Percentiles rank a stretch among this genome's conserved stretches.
phyloP scores from a whole-genome alignment of 2,888 invertebrate species.

The Tigriopus californicus region DNA sequence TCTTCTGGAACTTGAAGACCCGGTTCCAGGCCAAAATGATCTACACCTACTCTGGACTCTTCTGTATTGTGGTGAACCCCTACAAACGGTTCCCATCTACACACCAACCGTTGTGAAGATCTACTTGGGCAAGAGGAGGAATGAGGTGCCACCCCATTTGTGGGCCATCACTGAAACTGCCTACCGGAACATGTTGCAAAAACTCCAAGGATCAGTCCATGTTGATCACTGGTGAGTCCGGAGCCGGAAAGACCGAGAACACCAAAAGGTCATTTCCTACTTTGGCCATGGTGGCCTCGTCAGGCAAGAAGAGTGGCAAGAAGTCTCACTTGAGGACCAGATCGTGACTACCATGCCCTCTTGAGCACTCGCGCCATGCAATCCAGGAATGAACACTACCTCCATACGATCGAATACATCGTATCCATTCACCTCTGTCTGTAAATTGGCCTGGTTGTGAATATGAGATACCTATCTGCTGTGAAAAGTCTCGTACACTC shows the following conservation, averaged over 20 bases:
- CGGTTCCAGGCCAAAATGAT: slow-evolving; percentile 82
- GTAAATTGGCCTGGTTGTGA: slow-evolving; percentile 99
- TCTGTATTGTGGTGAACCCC: slow-evolving; percentile 99
- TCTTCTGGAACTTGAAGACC: slow-evolving; percentile 82
- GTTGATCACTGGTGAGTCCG: slow-evolving; percentile 65
- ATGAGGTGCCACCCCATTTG: slow-evolving; percentile 98
- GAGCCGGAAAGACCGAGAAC: slow-evolving; percentile 40
- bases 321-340: slow-evolving; percentile 68
- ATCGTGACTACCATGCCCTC: slow-evolving; percentile 97
- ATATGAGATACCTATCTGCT: slow-evolving; percentile 95
- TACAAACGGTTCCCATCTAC: slow-evolving; percentile 99
- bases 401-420: slow-evolving; percentile 99
- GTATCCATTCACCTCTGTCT: slow-evolving; percentile 97
- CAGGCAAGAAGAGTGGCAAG: slow-evolving; percentile 11
- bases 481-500: slow-evolving; percentile 99
- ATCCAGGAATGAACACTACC: slow-evolving; percentile 99
- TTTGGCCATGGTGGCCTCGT: slow-evolving; percentile 35
- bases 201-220: slow-evolving; percentile 99
- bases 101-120: slow-evolving; percentile 86
- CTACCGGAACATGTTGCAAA: slow-evolving; percentile 97
- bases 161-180: slow-evolving; percentile 99
- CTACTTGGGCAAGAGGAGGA: slow-evolving; percentile 98
- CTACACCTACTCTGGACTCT: slow-evolving; percentile 98
- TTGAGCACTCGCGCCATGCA: slow-evolving; percentile 98
- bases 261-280: slow-evolving; percentile 33